A percentile compares a stretch with the other conserved stretches of the same genome.
These are phyloP conservation scores for Oreochromis mossambicus DNA, from an alignment of 2,797 vertebrate species.

Conservation along the genomic window DNA sequence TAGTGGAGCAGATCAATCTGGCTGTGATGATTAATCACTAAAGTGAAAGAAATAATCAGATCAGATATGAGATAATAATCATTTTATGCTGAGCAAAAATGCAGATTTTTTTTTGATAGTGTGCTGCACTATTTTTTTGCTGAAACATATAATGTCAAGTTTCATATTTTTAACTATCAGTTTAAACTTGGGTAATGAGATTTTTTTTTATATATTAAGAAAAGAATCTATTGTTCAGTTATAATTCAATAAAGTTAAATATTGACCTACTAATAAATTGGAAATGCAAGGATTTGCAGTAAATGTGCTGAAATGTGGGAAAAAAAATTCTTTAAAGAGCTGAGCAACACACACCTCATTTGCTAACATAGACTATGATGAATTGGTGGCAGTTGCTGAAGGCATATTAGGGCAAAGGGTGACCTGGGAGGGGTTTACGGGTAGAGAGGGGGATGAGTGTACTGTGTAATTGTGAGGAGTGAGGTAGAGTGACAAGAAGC, in stretches of 20 bases:
- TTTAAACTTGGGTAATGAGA: background rate
- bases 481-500: slow-evolving; percentile 29
- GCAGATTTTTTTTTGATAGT: background rate
- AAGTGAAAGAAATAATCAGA: background rate
- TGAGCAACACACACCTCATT: slow-evolving; percentile 27
- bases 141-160: no score
- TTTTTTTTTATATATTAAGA: background rate
- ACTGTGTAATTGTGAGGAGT: slow-evolving; percentile 26
- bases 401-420: slow-evolving; percentile 78
- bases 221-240: fast-evolving
- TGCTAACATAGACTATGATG: slow-evolving; percentile 67
- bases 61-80: background rate
- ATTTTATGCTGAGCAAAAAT: background rate
- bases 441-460: slow-evolving; percentile 9
- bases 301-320: background rate
- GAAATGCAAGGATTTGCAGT: background rate
- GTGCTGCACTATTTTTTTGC: background rate
- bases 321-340: background rate
- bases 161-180: background rate
- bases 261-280: background rate
- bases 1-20: background rate
- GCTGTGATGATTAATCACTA: background rate
- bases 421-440: slow-evolving; percentile 55
- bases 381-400: slow-evolving; percentile 79
- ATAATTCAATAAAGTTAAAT: background rate